These are phyloP conservation scores for Pipistrellus pygmaeus DNA, from an alignment of 2,797 vertebrate species.

Conservation along the genomic window DNA sequence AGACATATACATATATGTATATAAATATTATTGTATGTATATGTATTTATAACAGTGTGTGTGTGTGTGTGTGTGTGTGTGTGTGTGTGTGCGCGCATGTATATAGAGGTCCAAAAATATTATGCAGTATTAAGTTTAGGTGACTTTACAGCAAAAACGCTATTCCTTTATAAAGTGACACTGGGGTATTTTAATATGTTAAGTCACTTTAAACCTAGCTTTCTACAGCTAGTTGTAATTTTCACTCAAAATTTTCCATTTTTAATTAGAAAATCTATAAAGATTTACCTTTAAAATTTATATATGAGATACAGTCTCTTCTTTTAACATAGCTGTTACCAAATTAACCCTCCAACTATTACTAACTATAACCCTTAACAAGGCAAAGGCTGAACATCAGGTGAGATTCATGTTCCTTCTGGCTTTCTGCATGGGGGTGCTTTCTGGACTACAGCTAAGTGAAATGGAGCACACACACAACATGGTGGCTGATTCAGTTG, in stretches of 20 bases:
- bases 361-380: background rate
- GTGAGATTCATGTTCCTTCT: background rate
- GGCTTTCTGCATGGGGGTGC: background rate
- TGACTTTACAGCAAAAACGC: background rate
- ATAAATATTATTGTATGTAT: background rate
- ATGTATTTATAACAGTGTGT: background rate
- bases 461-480: background rate
- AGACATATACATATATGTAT: background rate
- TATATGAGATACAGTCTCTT: background rate
- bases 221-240: background rate
- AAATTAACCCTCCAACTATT: background rate
- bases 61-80: background rate
- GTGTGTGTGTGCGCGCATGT: background rate
- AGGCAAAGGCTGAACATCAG: background rate
- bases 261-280: background rate
- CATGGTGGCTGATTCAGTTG: background rate
- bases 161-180: background rate
- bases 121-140: background rate
- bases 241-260: background rate
- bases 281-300: background rate
- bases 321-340: background rate
- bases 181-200: background rate
- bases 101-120: background rate
- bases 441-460: background rate
- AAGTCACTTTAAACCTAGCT: background rate